Evolutionary conservation across 2,888 invertebrate species (phyloP).

Genomic region (Ormyrus nitidulus): DNA sequence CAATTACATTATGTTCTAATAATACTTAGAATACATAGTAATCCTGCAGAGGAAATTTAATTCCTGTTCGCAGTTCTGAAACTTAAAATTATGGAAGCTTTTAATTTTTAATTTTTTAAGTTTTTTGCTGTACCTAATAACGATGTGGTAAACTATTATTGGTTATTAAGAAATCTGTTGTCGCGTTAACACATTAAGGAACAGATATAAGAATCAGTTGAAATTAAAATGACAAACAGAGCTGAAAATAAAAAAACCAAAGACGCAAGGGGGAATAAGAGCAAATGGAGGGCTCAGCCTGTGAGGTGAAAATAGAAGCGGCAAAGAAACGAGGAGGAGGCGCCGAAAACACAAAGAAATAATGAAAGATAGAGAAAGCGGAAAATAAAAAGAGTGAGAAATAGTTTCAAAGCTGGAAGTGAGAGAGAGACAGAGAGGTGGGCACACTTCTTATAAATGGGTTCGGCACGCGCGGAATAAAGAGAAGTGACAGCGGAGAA

Average conservation of each 20-base stretch:
- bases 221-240: slow-evolving; percentile 23
- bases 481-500: too few relatives aligned
- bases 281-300: background rate
- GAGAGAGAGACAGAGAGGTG: background rate
- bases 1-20: too few relatives aligned
- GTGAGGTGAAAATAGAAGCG: background rate
- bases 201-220: background rate
- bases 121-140: background rate
- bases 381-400: background rate
- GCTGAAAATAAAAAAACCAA: slow-evolving; percentile 17
- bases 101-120: too few relatives aligned
- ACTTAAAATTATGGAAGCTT: too few relatives aligned
- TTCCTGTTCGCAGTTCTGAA: too few relatives aligned
- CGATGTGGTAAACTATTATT: background rate
- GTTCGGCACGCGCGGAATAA: too few relatives aligned
- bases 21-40: too few relatives aligned
- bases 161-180: background rate
- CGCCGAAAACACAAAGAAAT: background rate
- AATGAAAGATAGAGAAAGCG: background rate
- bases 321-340: background rate
- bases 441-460: too few relatives aligned
- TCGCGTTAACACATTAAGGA: background rate
- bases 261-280: background rate
- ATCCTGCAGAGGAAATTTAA: too few relatives aligned
- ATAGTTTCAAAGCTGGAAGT: slow-evolving; percentile 14